Evolutionary conservation across 2,797 vertebrate species (phyloP).

Genomic region (Tragopan temminckii): DNA sequence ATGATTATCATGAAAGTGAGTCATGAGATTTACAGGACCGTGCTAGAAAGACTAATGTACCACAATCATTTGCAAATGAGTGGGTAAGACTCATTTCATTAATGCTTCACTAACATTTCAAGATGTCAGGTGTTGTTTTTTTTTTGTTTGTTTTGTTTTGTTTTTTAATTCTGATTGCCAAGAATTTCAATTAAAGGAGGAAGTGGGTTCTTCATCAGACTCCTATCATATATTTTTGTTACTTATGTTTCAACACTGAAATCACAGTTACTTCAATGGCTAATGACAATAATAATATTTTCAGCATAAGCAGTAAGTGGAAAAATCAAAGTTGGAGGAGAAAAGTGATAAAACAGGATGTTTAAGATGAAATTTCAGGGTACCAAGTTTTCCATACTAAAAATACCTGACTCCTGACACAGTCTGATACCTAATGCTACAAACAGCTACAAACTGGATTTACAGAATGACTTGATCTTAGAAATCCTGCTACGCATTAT

Average conservation of each 20-base stretch:
- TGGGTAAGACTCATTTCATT: slow-evolving; percentile 1
- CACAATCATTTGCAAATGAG: neutral
- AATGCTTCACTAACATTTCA: slow-evolving; percentile 9
- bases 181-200: slow-evolving; percentile 26
- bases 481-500: slow-evolving; percentile 15
- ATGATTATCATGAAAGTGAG: neutral
- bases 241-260: slow-evolving; percentile 14
- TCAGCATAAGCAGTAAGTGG: neutral
- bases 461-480: slow-evolving; percentile 16
- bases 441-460: slow-evolving; percentile 47
- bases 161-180: neutral
- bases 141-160: neutral
- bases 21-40: neutral
- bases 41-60: neutral
- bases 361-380: slow-evolving; percentile 32
- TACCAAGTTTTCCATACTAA: slow-evolving; percentile 8
- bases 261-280: neutral
- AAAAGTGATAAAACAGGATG: slow-evolving; percentile 20
- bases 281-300: neutral
- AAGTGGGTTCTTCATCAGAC: neutral
- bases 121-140: neutral
- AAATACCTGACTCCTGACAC: slow-evolving; percentile 29
- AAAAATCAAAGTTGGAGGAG: slow-evolving; percentile 26
- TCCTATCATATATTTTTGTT: neutral
- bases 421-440: slow-evolving; percentile 26